A percentile compares a stretch with the other conserved stretches of the same genome.
Conservation (phyloP, 2,888 invertebrate species). For the Ichneumon xanthorius region DNA sequence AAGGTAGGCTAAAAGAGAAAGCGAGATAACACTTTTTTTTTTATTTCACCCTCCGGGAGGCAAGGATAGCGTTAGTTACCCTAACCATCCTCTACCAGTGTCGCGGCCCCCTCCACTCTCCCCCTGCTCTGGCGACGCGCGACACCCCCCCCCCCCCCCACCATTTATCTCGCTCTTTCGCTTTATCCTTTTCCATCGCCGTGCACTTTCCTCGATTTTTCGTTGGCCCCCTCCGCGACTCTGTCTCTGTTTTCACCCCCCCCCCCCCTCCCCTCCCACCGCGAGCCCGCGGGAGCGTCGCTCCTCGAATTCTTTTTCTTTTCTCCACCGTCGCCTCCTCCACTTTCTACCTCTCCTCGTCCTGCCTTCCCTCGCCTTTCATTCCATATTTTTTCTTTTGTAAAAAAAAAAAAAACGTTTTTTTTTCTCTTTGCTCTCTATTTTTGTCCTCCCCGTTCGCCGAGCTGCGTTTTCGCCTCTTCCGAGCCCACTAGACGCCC, state of each 20-base stretch:
- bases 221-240: constrained; percentile 28
- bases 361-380: constrained; percentile 54
- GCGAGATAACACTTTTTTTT: constrained; percentile 26
- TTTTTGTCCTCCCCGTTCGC: constrained; percentile 53
- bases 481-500: constrained; percentile 47
- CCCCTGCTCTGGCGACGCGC: constrained; percentile 29
- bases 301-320: constrained; percentile 59
- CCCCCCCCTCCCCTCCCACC: constrained; percentile 12
- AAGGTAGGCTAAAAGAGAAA: constrained; percentile 10
- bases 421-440: constrained; percentile 28
- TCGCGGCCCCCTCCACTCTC: constrained; percentile 19
- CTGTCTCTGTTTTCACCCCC: constrained; percentile 33
- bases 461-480: constrained; percentile 60
- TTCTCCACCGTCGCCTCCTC: constrained; percentile 71
- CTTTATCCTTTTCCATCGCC: constrained; percentile 30
- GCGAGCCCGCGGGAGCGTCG: constrained; percentile 35
- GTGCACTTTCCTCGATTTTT: constrained; percentile 55
- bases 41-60: constrained; percentile 6
- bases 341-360: constrained; percentile 70
- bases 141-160: constrained; percentile 20
- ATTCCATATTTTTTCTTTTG: constrained; percentile 45
- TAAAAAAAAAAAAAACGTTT: too few species aligned
- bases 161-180: constrained; percentile 36
- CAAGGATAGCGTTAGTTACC: constrained; percentile 57
- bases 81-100: constrained; percentile 51